Conservation (phyloP, 2,113 vertebrate species). For the Gambusia holbrooki region DNA sequence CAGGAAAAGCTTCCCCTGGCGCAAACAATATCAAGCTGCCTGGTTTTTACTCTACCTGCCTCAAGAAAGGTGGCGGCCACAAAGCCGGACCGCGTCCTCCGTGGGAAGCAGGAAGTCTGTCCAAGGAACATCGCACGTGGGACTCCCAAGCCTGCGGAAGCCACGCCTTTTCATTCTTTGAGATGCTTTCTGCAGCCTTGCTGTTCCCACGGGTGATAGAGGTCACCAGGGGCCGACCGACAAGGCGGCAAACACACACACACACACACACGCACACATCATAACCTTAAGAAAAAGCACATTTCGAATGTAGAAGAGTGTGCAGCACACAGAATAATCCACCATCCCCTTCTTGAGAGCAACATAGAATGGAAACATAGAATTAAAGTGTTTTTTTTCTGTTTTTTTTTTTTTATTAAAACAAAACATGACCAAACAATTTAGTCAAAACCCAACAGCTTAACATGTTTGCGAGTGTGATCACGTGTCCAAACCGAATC, state of each 20-base stretch:
- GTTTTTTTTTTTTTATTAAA: too few relatives aligned
- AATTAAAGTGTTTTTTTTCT: too few relatives aligned
- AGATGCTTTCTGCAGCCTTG: constrained; percentile 73
- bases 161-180: constrained; percentile 79
- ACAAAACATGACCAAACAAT: too few relatives aligned
- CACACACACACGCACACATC: too few relatives aligned
- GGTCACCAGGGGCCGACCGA: constrained; percentile 42
- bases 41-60: constrained; percentile 73
- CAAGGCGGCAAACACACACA: constrained; percentile 62
- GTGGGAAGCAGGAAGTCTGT: constrained; percentile 79
- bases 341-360: too few relatives aligned
- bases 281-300: too few relatives aligned
- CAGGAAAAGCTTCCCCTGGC: constrained; percentile 60
- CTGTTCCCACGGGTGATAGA: constrained; percentile 56
- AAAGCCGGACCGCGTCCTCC: constrained; percentile 57
- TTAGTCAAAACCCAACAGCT: too few relatives aligned
- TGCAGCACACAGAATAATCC: too few relatives aligned
- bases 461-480: not conserved
- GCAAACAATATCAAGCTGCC: constrained; percentile 72
- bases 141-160: constrained; percentile 66
- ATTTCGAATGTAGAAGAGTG: too few relatives aligned
- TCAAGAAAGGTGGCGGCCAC: constrained; percentile 71
- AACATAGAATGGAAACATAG: too few relatives aligned
- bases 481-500: not conserved
- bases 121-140: constrained; percentile 82